Evolutionary conservation across 2,888 invertebrate genomes (phyloP), one percentile per base, ranked within the genome.

Genomic region (Carcina quercana): DNA sequence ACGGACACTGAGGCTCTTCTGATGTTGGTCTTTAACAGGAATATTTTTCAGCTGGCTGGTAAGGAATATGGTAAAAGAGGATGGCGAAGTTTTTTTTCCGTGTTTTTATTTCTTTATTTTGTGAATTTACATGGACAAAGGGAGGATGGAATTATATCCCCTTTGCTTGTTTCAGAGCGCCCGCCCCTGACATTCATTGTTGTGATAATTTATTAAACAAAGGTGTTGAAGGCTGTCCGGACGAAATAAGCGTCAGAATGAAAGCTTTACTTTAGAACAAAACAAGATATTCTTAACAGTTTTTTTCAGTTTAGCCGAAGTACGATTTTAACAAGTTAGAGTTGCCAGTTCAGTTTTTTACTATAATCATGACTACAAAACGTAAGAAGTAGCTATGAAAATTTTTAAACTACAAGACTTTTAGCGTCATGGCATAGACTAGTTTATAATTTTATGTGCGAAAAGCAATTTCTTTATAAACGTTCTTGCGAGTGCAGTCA

Each of bases 1-100:
- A n/a, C 5, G n/a, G 6, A 12, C 10, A 12, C 5, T 5, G 13
- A 12, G 6, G 12, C n/a, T 26, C 25, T 11, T 15, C 17, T 19
- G 29, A 15, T 11, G 22, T 3, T 29, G 26, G 34, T 10, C 13
- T 34, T 30, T 26, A 17, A 15, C 2, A 26, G 17, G 12, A 21
- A 35, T 28, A 26, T 28, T 35, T 35, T 31, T 35, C 28, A 28
- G 24, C 11, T 21, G 17, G 15, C 30, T 15, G 12, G 31, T 34
- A 30, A 34, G 26, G 20, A 30, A 25, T 13, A 11, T 25, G 26
- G 11, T n/a, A 17, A 14, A 25, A 32, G 15, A 13, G 28, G 13
- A 20, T 13, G 22, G n/a, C n/a, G 20, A 12, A 29, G 4, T 14
- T 34, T 10, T 34, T 34, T 28, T n/a, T n/a, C n/a, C 28, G 6